phyloP scores from a whole-genome alignment of 2,113 vertebrate species.

The Mastomys natalensis region DNA sequence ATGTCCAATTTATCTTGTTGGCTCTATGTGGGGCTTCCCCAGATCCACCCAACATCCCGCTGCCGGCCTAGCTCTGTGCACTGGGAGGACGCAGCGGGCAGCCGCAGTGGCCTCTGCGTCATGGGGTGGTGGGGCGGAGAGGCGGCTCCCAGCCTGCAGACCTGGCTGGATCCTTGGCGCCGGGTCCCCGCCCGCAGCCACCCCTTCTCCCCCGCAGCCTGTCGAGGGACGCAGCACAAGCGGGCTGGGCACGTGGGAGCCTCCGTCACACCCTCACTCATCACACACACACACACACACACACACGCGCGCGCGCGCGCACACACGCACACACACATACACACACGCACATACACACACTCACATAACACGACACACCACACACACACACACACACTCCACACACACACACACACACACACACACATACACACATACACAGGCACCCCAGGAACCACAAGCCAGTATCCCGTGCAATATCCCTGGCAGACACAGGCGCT shows the following conservation, averaged over 20 bases:
- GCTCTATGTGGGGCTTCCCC: background rate
- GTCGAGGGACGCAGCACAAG: constrained; percentile 72
- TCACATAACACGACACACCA: background rate
- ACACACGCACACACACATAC: background rate
- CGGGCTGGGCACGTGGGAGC: constrained; percentile 79
- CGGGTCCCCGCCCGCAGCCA: constrained; percentile 40
- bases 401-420: background rate
- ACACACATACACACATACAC: background rate
- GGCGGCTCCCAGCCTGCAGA: constrained; percentile 61
- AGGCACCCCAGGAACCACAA: background rate
- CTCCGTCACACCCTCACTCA: constrained; percentile 55
- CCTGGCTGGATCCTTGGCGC: constrained; percentile 36
- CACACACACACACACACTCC: constrained; percentile 17
- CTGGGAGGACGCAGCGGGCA: background rate
- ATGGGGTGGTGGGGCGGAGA: constrained; percentile 61
- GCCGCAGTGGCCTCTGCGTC: constrained; percentile 83
- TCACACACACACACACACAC: background rate
- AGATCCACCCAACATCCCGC: fast-evolving
- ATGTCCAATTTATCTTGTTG: background rate
- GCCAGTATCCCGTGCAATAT: constrained; percentile 31
- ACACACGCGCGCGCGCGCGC: background rate
- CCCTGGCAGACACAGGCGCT: constrained; percentile 12
- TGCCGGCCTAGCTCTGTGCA: background rate
- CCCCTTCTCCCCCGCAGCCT: constrained; percentile 67
- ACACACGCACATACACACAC: background rate